Evolutionary conservation across 64 coral and sea anemone genomes (phyloP).

Genomic region (Trachythela sp.): DNA sequence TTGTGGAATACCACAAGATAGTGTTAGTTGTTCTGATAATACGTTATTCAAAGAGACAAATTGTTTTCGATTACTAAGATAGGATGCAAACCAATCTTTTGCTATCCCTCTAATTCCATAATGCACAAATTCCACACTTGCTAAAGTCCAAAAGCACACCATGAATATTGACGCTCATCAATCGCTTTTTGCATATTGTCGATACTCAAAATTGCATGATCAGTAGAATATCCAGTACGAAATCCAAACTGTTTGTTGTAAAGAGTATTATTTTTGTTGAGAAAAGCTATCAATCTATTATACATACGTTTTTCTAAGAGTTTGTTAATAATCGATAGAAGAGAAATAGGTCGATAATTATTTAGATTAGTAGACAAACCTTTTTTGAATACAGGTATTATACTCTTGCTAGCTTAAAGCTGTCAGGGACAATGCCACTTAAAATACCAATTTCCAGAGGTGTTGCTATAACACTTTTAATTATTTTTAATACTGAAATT

Average conservation of each 20-base stretch:
- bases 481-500: too few species aligned
- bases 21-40: slow-evolving; percentile 6
- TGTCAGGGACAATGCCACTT: not conserved
- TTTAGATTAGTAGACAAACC: not conserved
- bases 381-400: not conserved
- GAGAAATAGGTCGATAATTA: slow-evolving; percentile 38
- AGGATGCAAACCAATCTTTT: slow-evolving; percentile 33
- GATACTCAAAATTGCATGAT: slow-evolving; percentile 40
- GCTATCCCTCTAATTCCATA: slow-evolving; percentile 42
- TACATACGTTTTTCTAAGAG: slow-evolving; percentile 31
- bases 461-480: too few species aligned
- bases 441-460: not conserved
- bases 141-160: slow-evolving; percentile 39
- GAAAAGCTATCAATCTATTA: slow-evolving; percentile 10
- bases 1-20: slow-evolving; percentile 17
- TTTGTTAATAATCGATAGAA: slow-evolving; percentile 39
- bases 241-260: slow-evolving; percentile 36
- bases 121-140: slow-evolving; percentile 23
- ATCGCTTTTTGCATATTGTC: slow-evolving; percentile 10
- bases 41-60: slow-evolving; percentile 19
- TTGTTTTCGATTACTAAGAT: slow-evolving; percentile 37
- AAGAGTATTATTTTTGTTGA: slow-evolving; percentile 25
- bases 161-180: slow-evolving; percentile 9
- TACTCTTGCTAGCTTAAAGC: not conserved
- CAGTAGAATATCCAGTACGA: slow-evolving; percentile 7